phyloP scores from a whole-genome alignment of 2,888 invertebrate genomes.

The Ommatoiulus sabulosus region DNA sequence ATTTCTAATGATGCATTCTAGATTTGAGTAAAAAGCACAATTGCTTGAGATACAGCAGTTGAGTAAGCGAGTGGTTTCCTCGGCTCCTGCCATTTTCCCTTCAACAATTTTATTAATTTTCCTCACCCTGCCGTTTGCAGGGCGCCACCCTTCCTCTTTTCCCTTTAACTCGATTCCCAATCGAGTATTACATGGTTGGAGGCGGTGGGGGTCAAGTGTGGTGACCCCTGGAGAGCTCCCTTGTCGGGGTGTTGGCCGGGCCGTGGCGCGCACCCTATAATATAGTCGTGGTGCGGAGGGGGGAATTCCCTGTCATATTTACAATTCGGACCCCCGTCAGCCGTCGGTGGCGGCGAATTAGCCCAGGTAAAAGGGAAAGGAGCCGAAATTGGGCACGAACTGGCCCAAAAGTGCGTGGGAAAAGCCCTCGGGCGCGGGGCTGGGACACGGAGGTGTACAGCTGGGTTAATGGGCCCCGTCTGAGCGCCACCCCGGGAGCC shows the following conservation, averaged over 20 bases:
- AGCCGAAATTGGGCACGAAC: not conserved
- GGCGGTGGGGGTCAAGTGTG: not conserved
- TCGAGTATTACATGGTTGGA: not conserved
- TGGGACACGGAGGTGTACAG: not conserved
- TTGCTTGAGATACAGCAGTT: too few relatives aligned
- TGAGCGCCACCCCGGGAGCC: not conserved
- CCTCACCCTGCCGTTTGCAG: not conserved
- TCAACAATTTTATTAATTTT: not conserved
- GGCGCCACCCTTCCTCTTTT: not conserved
- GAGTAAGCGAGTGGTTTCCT: too few relatives aligned
- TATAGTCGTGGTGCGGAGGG: not conserved
- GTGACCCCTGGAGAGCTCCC: not conserved
- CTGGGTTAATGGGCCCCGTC: not conserved
- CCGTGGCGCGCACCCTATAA: not conserved
- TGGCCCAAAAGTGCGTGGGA: slow-evolving; percentile 1
- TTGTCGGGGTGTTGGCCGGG: not conserved
- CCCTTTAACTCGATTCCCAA: not conserved
- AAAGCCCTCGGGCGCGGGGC: not conserved
- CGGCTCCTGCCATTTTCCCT: too few relatives aligned
- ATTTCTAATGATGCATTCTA: too few relatives aligned
- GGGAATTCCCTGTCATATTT: not conserved
- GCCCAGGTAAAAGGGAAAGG: not conserved
- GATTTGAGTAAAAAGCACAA: too few relatives aligned
- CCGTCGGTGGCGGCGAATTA: not conserved
- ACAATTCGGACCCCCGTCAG: not conserved